phyloP scores from a whole-genome alignment of 1,140 invertebrate genomes.

The Drosophila miranda region DNA sequence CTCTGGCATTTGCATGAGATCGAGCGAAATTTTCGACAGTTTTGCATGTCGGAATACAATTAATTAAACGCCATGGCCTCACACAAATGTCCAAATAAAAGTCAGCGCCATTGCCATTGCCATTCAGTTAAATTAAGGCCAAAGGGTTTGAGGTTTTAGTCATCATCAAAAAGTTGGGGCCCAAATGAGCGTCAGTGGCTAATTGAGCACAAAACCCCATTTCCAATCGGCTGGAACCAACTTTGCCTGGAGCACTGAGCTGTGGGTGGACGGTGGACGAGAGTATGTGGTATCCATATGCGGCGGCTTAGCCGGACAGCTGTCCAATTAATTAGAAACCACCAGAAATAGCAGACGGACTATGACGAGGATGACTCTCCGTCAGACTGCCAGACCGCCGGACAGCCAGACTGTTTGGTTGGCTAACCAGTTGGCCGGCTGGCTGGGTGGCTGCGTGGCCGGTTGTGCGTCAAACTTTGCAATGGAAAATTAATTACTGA shows the following conservation, averaged over 20 bases:
- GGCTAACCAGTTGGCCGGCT: too few relatives aligned
- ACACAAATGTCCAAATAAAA: constrained; percentile 71
- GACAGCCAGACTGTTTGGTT: too few relatives aligned
- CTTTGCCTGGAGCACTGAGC: constrained; percentile 20
- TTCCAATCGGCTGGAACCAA: constrained; percentile 42
- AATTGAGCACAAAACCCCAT: constrained; percentile 63
- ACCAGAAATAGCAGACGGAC: constrained; percentile 46
- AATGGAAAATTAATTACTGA: constrained; percentile 79
- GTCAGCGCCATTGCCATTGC: constrained; percentile 26
- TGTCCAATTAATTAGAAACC: constrained; percentile 76
- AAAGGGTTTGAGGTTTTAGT: constrained; percentile 40
- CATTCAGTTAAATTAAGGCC: constrained; percentile 52
- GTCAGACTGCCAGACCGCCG: too few relatives aligned
- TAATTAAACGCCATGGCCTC: constrained; percentile 60
- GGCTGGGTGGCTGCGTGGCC: constrained; percentile 2
- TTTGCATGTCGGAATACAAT: constrained; percentile 70
- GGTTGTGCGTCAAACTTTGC: constrained; percentile 62
- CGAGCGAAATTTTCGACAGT: constrained; percentile 47
- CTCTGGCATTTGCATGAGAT: constrained; percentile 46
- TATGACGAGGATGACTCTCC: constrained; percentile 63
- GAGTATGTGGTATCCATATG: constrained; percentile 42
- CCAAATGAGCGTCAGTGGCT: constrained; percentile 40
- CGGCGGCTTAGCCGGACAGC: constrained; percentile 54
- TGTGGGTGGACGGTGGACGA: too few relatives aligned
- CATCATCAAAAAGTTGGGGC: constrained; percentile 52